Evolutionary conservation across 2,113 vertebrate species (phyloP).

Genomic region (Chamaetylas fuelleborni): DNA sequence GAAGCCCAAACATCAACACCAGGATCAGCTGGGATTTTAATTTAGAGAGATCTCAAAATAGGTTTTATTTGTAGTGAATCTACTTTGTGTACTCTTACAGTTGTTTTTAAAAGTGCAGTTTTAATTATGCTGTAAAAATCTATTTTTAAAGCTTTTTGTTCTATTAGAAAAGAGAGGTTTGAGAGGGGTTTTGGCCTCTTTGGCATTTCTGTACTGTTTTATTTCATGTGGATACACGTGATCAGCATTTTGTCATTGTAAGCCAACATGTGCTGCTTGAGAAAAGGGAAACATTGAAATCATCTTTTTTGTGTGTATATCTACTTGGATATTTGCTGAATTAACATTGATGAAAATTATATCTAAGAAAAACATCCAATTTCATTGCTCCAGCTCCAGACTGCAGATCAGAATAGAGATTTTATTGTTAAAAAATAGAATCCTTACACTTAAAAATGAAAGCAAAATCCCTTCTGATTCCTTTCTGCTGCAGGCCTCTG

Average conservation of each 20-base stretch:
- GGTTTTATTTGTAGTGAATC: neutral
- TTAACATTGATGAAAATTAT: neutral
- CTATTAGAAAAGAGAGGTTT: neutral
- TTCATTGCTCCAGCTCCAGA: neutral
- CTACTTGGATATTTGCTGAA: neutral
- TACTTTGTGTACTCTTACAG: neutral
- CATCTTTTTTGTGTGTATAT: fast-evolving
- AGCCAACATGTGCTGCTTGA: neutral
- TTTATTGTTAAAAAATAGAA: neutral
- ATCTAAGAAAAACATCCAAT: neutral
- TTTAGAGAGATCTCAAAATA: neutral
- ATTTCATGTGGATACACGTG: fast-evolving
- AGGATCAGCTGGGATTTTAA: neutral
- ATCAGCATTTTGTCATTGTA: neutral
- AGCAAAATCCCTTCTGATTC: neutral
- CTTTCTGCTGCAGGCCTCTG: neutral
- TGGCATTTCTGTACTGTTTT: neutral
- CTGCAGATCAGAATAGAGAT: neutral
- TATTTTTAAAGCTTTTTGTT: neutral
- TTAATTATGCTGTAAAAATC: neutral
- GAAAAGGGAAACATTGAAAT: neutral
- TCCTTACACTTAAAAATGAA: neutral
- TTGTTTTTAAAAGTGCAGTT: neutral
- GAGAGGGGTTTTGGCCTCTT: neutral
- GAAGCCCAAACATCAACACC: neutral